A percentile compares a stretch with the other conserved stretches of the same genome.
These are phyloP conservation scores for Setipinna tenuifilis DNA, from an alignment of 2,797 vertebrate genomes.

Conservation along the genomic window DNA sequence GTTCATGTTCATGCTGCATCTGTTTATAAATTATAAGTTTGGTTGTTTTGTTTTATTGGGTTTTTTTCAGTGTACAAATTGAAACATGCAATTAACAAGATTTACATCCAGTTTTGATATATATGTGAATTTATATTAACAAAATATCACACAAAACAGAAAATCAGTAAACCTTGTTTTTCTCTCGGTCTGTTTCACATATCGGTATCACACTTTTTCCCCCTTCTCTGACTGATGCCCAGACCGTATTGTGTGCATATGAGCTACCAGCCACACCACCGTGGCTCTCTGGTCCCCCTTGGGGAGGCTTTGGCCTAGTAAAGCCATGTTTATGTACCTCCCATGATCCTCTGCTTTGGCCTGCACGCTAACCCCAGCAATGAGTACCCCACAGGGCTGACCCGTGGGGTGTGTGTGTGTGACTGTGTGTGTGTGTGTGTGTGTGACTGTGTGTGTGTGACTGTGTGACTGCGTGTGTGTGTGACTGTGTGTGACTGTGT, in stretches of 20 bases:
- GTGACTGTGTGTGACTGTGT: too few species aligned
- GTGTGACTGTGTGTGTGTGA: too few species aligned
- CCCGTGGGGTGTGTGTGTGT: neutral
- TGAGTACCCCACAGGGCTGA: neutral
- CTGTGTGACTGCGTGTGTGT: too few species aligned
- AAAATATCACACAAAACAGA: neutral
- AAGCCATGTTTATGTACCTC: neutral
- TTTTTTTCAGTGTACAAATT: too few species aligned
- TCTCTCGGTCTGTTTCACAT: neutral
- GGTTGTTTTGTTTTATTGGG: too few species aligned
- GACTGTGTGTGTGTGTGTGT: too few species aligned
- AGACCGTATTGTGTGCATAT: neutral
- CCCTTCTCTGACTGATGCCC: neutral
- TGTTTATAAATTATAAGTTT: too few species aligned
- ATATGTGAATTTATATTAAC: too few species aligned
- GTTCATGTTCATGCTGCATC: too few species aligned
- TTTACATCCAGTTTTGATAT: neutral
- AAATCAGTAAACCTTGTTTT: neutral
- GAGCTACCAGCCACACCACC: neutral
- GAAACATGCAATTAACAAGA: neutral
- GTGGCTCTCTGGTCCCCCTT: neutral
- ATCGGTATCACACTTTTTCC: neutral
- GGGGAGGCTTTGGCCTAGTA: neutral
- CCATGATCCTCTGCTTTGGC: conserved; percentile 7
- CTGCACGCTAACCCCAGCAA: neutral